Evolutionary conservation across 2,888 invertebrate species (phyloP).

Genomic region (Schrankia costaestrigalis): DNA sequence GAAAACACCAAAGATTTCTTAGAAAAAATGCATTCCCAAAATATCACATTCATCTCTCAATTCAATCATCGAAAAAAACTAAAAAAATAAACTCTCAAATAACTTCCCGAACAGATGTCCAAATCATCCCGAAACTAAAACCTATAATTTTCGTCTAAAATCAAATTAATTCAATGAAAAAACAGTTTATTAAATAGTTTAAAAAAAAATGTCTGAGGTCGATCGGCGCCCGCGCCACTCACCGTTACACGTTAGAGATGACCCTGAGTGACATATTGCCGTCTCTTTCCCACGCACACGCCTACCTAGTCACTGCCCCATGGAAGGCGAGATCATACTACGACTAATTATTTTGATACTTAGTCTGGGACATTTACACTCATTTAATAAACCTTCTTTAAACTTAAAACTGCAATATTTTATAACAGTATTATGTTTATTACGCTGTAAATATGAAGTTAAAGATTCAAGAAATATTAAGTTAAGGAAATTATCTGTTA

Average conservation of each 20-base stretch:
- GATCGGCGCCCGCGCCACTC: slow-evolving; percentile 52
- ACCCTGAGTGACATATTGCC: slow-evolving; percentile 24
- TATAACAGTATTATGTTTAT: no score
- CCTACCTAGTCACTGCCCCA: slow-evolving; percentile 66
- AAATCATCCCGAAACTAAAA: slow-evolving; percentile 33
- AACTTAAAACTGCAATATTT: no score
- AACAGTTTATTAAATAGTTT: slow-evolving; percentile 45
- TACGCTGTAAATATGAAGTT: no score
- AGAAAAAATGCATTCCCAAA: slow-evolving; percentile 39
- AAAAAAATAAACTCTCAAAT: slow-evolving; percentile 7
- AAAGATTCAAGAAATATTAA: no score
- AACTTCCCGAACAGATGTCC: slow-evolving; percentile 26
- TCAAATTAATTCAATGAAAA: slow-evolving; percentile 56
- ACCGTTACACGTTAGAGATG: slow-evolving; percentile 53
- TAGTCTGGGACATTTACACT: slow-evolving; percentile 23
- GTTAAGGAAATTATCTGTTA: no score
- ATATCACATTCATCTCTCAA: no score
- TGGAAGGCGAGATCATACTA: slow-evolving; percentile 44
- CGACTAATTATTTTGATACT: slow-evolving; percentile 59
- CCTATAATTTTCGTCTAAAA: slow-evolving; percentile 52
- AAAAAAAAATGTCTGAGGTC: slow-evolving; percentile 54
- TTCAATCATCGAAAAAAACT: slow-evolving; percentile 10
- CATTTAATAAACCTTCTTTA: slow-evolving; percentile 1
- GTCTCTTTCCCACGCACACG: slow-evolving; percentile 57
- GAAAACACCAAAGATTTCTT: slow-evolving; percentile 34